A percentile compares a stretch with the other conserved stretches of the same genome.
These are phyloP conservation scores for cattle (Bos taurus) DNA, from an alignment of 2,113 vertebrate genomes.

Conservation along the genomic window DNA sequence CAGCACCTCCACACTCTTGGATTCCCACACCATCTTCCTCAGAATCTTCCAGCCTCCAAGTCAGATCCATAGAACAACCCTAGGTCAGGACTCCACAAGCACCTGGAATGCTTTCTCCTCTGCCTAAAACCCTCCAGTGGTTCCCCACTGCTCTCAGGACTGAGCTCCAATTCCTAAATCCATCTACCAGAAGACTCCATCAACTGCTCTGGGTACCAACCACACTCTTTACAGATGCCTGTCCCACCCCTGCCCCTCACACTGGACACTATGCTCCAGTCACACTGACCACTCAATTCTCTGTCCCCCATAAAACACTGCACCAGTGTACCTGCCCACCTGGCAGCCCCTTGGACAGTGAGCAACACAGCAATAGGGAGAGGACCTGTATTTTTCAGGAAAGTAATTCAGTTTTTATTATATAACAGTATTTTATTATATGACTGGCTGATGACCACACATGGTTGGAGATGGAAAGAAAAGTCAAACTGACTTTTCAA, in stretches of 20 bases:
- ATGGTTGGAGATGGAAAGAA: not conserved
- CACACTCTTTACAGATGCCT: not conserved
- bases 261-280: not conserved
- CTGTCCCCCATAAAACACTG: not conserved
- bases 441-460: not conserved
- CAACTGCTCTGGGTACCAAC: not conserved
- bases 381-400: not conserved
- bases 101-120: not conserved
- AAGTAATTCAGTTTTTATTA: not conserved
- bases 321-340: not conserved
- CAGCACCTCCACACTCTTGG: too few species aligned
- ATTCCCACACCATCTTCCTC: not conserved
- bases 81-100: not conserved
- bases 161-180: not conserved
- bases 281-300: not conserved
- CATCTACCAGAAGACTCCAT: not conserved
- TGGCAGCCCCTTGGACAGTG: not conserved
- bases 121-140: not conserved
- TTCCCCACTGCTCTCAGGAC: not conserved
- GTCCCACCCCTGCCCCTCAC: not conserved
- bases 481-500: not conserved
- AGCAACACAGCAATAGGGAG: not conserved
- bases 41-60: not conserved
- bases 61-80: not conserved
- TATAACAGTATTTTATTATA: not conserved